These are phyloP conservation scores for Lepidurus arcticus DNA, from an alignment of 1,140 invertebrate species.

Conservation along the genomic window DNA sequence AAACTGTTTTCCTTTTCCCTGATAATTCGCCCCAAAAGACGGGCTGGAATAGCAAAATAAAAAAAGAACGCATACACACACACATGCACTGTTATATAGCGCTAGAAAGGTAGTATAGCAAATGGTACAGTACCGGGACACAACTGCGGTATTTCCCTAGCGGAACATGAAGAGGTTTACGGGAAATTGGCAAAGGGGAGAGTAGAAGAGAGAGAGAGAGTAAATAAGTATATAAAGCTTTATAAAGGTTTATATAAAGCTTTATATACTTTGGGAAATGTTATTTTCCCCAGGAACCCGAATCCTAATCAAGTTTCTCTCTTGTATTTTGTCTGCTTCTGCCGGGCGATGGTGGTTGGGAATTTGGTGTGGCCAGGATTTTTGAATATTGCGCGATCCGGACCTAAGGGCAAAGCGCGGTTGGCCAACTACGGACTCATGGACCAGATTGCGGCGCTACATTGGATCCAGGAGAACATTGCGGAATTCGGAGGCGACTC, in stretches of 20 bases:
- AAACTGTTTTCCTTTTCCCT: no score
- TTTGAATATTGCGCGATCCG: constrained; percentile 72
- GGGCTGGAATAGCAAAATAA: no score
- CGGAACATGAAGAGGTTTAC: constrained; percentile 17
- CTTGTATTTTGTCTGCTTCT: not conserved
- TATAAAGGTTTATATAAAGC: no score
- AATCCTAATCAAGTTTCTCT: not conserved
- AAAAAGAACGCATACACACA: no score
- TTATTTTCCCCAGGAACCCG: not conserved
- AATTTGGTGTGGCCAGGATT: constrained; percentile 55
- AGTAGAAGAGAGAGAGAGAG: not conserved
- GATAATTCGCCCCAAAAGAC: no score
- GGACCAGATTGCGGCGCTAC: constrained; percentile 73
- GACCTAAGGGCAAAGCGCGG: constrained; percentile 64
- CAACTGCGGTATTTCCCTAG: constrained; percentile 2
- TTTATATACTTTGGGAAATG: not conserved
- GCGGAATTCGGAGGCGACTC: constrained; percentile 81
- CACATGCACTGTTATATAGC: not conserved
- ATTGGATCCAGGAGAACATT: constrained; percentile 60
- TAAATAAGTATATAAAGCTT: no score
- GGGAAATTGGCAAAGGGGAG: not conserved
- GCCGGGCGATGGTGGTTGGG: no score
- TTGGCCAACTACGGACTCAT: constrained; percentile 90
- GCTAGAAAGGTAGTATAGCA: not conserved
- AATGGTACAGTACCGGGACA: not conserved